Evolutionary conservation across 35 echinoderm and acorn worm species (phyloP).

Genomic region (Chiridota heheva): DNA sequence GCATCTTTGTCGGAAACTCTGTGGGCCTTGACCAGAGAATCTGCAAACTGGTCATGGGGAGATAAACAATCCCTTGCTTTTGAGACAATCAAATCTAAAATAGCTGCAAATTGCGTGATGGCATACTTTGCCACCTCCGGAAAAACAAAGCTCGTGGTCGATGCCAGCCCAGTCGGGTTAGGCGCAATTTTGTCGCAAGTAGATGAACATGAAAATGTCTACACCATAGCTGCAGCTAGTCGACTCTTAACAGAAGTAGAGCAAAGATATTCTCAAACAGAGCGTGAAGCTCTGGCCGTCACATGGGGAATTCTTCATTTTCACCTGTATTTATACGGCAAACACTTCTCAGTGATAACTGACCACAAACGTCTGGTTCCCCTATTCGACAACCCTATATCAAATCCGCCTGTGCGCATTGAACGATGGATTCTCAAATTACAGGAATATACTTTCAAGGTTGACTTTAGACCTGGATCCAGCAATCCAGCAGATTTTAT

Average conservation of each 20-base stretch:
- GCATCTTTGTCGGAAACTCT: constrained; percentile 5
- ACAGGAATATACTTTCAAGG: constrained; percentile 47
- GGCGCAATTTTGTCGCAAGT: constrained; percentile 28
- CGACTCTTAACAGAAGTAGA: constrained; percentile 17
- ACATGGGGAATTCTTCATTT: constrained; percentile 38
- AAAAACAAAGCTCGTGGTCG: constrained; percentile 1
- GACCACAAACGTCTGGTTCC: constrained; percentile 32
- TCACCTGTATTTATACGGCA: constrained; percentile 46
- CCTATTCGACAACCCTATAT: constrained; percentile 1
- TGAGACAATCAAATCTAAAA: neutral
- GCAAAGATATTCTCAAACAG: constrained; percentile 24
- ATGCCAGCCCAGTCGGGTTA: constrained; percentile 40
- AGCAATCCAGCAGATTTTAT: constrained; percentile 66
- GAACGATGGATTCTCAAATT: constrained; percentile 50
- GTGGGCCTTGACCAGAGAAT: neutral
- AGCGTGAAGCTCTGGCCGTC: constrained; percentile 18
- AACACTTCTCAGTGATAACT: constrained; percentile 1
- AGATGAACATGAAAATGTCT: neutral
- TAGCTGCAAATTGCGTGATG: neutral
- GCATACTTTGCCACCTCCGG: constrained; percentile 18
- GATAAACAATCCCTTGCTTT: neutral
- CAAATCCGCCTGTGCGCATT: constrained; percentile 32
- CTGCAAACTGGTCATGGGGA: neutral
- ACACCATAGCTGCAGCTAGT: neutral
- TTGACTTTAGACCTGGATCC: constrained; percentile 26